A percentile compares a stretch with the other conserved stretches of the same genome.
These are phyloP conservation scores for Metallyticus violacea DNA, from an alignment of 2,888 invertebrate genomes.

Conservation along the genomic window DNA sequence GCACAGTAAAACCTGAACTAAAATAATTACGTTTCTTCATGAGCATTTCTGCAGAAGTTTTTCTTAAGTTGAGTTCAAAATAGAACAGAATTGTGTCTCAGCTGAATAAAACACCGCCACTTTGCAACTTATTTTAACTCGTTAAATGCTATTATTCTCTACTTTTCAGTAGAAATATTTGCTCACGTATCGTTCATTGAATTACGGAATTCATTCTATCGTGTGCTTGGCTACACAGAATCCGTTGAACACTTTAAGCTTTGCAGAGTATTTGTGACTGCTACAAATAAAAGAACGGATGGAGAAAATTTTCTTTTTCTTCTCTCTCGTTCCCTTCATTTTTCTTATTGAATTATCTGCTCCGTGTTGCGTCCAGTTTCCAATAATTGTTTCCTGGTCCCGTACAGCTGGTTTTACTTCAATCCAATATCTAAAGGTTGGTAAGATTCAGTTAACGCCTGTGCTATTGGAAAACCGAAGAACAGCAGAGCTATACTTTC, in stretches of 20 bases:
- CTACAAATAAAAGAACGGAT: too few species aligned
- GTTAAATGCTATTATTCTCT: too few species aligned
- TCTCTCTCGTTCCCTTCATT: background rate
- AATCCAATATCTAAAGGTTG: background rate
- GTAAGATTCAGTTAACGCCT: background rate
- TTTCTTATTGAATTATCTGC: background rate
- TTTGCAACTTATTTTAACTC: too few species aligned
- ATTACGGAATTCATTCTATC: background rate
- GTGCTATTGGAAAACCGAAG: background rate
- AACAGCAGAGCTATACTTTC: background rate
- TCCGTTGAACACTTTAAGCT: background rate
- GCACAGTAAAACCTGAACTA: too few species aligned
- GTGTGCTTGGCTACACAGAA: background rate
- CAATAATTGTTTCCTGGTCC: background rate
- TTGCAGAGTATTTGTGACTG: background rate
- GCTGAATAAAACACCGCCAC: too few species aligned
- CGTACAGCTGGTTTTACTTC: background rate
- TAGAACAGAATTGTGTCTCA: too few species aligned
- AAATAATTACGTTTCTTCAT: too few species aligned
- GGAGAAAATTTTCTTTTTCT: background rate
- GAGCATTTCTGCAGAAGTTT: too few species aligned
- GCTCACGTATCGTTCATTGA: background rate
- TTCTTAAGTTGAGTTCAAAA: too few species aligned
- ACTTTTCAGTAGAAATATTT: too few species aligned
- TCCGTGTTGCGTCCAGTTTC: background rate